Evolutionary conservation across 2,888 invertebrate genomes (phyloP).

Genomic region (Parascotia fuliginaria): DNA sequence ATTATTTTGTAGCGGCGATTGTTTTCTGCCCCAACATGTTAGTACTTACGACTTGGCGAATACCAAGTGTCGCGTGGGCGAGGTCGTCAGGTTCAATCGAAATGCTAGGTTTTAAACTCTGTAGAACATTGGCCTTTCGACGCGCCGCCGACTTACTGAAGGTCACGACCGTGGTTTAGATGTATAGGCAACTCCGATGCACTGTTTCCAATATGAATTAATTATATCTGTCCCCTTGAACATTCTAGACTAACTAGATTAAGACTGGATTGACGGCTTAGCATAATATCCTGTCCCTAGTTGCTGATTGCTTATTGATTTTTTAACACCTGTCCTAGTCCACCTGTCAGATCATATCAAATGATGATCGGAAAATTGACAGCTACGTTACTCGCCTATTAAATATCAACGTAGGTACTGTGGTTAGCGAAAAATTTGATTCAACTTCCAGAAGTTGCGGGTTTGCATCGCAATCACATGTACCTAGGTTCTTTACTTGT

Average conservation of each 20-base stretch:
- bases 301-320: neutral
- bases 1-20: slow-evolving; percentile 9
- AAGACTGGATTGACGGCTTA: neutral
- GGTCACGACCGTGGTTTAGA: slow-evolving; percentile 54
- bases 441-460: too few relatives aligned
- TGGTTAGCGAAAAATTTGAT: too few relatives aligned
- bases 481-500: too few relatives aligned
- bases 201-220: slow-evolving; percentile 2
- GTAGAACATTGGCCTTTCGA: slow-evolving; percentile 69
- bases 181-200: slow-evolving; percentile 14
- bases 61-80: slow-evolving; percentile 42
- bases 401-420: too few relatives aligned
- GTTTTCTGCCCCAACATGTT: slow-evolving; percentile 13
- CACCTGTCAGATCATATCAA: too few relatives aligned
- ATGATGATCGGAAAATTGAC: too few relatives aligned
- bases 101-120: slow-evolving; percentile 53
- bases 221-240: neutral
- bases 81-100: slow-evolving; percentile 55
- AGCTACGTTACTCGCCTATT: too few relatives aligned
- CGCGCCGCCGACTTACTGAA: slow-evolving; percentile 41
- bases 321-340: neutral
- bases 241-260: neutral
- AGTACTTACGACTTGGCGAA: neutral
- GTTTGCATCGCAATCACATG: too few relatives aligned
- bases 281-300: too few relatives aligned